Percentiles rank a stretch among this genome's conserved stretches.
Conservation (phyloP, 2,113 vertebrate species). For the Tragelaphus buxtoni region DNA sequence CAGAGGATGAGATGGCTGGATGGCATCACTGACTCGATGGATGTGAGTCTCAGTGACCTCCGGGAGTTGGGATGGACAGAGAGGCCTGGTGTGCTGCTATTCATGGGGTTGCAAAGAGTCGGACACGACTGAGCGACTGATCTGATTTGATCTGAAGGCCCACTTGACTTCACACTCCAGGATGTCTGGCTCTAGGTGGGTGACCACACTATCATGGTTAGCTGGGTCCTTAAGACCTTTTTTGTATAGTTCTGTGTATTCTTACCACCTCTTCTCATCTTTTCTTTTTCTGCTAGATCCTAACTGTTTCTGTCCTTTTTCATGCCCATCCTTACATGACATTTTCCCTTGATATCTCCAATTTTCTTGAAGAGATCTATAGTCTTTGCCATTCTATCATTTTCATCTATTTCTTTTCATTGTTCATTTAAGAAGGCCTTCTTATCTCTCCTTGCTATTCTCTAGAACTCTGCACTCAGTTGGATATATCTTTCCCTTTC, state of each 20-base stretch:
- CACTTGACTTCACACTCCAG: not conserved
- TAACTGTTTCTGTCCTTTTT: not conserved
- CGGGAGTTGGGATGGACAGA: too few relatives aligned
- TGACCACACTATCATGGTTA: not conserved
- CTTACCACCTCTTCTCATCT: not conserved
- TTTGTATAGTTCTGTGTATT: not conserved
- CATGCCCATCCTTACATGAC: not conserved
- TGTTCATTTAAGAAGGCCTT: not conserved
- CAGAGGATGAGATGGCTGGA: too few relatives aligned
- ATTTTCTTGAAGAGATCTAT: not conserved
- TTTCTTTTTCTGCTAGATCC: not conserved
- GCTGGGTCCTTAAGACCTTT: not conserved
- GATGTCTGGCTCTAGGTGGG: not conserved
- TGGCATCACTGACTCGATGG: too few relatives aligned
- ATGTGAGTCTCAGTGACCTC: too few relatives aligned
- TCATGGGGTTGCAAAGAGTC: too few relatives aligned
- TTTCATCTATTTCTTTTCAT: not conserved
- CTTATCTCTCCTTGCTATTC: not conserved
- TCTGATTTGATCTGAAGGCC: not conserved
- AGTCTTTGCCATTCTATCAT: not conserved
- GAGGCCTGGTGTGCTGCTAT: too few relatives aligned
- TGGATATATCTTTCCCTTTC: not conserved
- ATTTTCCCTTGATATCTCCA: not conserved
- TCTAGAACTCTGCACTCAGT: not conserved
- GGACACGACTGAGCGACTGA: too few relatives aligned